phyloP scores from a whole-genome alignment of 2,888 invertebrate genomes.

The Crematogaster levior region DNA sequence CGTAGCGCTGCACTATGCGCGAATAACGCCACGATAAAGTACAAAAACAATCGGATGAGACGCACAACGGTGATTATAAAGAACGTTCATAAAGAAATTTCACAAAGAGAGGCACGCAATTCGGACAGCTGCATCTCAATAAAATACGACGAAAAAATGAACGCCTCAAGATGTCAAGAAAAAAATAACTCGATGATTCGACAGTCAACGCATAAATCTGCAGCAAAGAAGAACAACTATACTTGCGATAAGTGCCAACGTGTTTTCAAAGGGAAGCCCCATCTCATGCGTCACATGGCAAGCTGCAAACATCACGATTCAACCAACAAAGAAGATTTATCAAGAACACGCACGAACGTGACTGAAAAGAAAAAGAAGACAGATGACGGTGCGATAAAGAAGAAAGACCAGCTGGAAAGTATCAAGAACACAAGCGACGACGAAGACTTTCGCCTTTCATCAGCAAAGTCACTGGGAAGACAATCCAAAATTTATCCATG shows the following conservation, averaged over 20 bases:
- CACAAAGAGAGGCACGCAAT: neutral
- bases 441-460: neutral
- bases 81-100: conserved; percentile 1
- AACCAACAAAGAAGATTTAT: neutral
- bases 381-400: neutral
- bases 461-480: conserved; percentile 22
- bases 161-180: neutral
- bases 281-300: conserved; percentile 46
- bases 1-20: conserved; percentile 44
- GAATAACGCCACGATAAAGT: conserved; percentile 38
- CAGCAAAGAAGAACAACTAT: conserved; percentile 28
- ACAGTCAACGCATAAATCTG: neutral
- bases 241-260: conserved; percentile 64
- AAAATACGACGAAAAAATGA: neutral
- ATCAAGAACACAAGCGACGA: neutral
- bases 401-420: neutral
- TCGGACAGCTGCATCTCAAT: neutral
- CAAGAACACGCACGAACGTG: neutral
- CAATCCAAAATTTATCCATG: conserved; percentile 67
- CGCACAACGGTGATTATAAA: neutral
- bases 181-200: neutral
- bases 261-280: conserved; percentile 61
- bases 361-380: neutral
- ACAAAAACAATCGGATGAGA: neutral
- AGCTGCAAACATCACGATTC: neutral